Percentiles rank a stretch among this genome's conserved stretches.
Conservation (phyloP, 2,888 invertebrate genomes). For the Troilus luridus region DNA sequence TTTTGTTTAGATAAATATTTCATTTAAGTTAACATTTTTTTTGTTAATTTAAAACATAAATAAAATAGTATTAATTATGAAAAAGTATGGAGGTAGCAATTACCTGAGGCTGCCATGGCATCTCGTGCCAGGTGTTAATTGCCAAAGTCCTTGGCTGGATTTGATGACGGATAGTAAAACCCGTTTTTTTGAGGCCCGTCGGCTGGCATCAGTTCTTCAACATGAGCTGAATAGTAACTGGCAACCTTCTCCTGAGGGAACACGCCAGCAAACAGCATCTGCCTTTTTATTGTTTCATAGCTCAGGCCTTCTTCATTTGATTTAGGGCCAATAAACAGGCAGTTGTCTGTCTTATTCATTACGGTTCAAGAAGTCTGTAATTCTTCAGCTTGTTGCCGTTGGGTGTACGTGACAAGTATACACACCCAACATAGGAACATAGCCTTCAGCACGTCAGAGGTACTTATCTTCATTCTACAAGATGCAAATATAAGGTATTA, state of each 20-base stretch:
- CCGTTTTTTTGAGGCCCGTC: conserved; percentile 33
- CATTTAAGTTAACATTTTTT: background rate
- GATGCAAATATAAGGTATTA: too few species aligned
- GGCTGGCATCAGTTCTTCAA: background rate
- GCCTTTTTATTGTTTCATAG: conserved; percentile 46
- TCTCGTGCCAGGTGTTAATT: conserved; percentile 55
- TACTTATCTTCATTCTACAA: too few species aligned
- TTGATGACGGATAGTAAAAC: conserved; percentile 47
- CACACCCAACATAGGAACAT: background rate
- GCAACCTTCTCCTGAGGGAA: background rate
- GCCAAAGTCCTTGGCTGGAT: conserved; percentile 37
- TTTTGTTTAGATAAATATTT: too few species aligned
- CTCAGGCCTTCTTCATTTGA: background rate
- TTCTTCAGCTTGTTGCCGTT: background rate
- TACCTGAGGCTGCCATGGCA: conserved; percentile 8
- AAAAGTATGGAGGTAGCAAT: conserved; percentile 9
- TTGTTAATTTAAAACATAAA: background rate
- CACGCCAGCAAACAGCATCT: conserved; percentile 19
- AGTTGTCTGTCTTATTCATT: conserved; percentile 2
- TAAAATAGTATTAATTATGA: conserved; percentile 12
- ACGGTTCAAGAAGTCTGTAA: background rate
- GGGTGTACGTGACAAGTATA: background rate
- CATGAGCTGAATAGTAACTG: background rate
- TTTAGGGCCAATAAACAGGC: conserved; percentile 35
- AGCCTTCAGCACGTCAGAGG: background rate